Conservation (phyloP, 2,113 vertebrate species). For the Sus scrofa region DNA sequence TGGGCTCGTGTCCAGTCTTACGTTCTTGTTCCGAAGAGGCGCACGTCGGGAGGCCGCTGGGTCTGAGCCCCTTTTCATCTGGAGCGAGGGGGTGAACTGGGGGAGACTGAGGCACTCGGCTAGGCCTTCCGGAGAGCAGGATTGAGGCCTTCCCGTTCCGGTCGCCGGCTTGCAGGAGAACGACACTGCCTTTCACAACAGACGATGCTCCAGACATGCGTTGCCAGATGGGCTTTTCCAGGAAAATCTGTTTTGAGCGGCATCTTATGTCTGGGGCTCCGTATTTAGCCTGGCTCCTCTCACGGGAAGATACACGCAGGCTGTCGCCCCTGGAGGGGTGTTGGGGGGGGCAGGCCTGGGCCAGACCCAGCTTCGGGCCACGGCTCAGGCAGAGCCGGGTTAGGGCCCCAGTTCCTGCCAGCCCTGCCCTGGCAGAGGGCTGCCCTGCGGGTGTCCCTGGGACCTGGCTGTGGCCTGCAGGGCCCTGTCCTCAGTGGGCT, state of each 20-base stretch:
- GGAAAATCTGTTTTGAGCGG: conserved; percentile 85
- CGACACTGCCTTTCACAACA: conserved; percentile 32
- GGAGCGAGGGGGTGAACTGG: background rate
- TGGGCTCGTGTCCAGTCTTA: background rate
- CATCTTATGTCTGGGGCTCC: conserved; percentile 81
- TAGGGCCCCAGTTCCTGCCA: too few species aligned
- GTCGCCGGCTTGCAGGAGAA: background rate
- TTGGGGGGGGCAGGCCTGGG: background rate
- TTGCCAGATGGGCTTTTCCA: conserved; percentile 85
- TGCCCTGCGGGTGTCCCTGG: background rate
- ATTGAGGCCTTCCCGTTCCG: background rate
- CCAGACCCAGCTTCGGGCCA: conserved; percentile 45
- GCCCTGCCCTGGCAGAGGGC: background rate
- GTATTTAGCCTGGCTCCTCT: conserved; percentile 82
- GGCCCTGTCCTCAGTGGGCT: background rate
- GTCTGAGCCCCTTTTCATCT: background rate
- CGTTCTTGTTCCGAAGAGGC: background rate
- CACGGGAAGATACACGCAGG: conserved; percentile 74
- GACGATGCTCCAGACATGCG: conserved; percentile 68
- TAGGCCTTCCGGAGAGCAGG: background rate
- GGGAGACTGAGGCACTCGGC: background rate
- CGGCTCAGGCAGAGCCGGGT: background rate
- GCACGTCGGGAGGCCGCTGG: background rate
- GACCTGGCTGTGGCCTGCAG: background rate
- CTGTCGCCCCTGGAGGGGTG: conserved; percentile 66